Evolutionary conservation across 2,888 invertebrate genomes (phyloP).

Genomic region (Busseola fusca): DNA sequence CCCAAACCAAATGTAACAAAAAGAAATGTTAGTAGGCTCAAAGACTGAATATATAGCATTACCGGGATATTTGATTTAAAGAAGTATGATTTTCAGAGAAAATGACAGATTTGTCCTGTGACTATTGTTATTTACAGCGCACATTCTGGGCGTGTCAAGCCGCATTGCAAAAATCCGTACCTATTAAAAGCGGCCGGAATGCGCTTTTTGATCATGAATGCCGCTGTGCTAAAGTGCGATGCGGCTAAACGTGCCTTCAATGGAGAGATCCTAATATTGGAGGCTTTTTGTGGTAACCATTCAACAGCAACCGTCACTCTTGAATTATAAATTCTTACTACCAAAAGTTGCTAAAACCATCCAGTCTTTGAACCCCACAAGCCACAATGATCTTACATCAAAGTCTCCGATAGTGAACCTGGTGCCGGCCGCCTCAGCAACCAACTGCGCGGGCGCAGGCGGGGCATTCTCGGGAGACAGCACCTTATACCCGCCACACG

Average conservation of each 20-base stretch:
- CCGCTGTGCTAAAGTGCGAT: neutral
- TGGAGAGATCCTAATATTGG: neutral
- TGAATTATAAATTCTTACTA: neutral
- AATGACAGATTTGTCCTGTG: neutral
- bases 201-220: neutral
- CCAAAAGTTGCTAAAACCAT: neutral
- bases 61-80: neutral
- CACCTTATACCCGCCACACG: constrained; percentile 79
- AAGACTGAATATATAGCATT: constrained; percentile 34
- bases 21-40: constrained; percentile 29
- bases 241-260: neutral
- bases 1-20: constrained; percentile 29
- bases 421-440: constrained; percentile 84
- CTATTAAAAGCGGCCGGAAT: neutral
- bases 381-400: constrained; percentile 89
- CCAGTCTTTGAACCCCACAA: constrained; percentile 25
- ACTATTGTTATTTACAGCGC: neutral
- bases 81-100: neutral
- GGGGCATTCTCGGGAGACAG: constrained; percentile 88
- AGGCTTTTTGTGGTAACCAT: neutral
- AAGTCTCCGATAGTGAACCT: constrained; percentile 93
- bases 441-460: constrained; percentile 90
- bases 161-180: neutral
- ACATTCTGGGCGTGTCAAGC: neutral
- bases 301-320: neutral